phyloP scores from a whole-genome alignment of 2,113 vertebrate species.

The Lycocorax pyrrhopterus region DNA sequence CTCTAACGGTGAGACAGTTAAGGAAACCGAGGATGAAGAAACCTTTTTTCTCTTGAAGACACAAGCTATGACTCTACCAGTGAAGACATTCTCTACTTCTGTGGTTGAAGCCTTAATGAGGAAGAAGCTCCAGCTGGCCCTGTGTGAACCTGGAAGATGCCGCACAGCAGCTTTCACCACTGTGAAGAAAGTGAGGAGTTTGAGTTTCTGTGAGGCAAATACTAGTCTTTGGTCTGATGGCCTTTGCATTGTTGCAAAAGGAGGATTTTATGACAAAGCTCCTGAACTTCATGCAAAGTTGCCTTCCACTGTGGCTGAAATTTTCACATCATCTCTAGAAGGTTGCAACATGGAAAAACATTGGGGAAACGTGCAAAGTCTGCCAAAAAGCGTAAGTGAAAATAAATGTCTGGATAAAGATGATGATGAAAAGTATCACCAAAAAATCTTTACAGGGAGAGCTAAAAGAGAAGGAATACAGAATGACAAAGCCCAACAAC shows the following conservation, averaged over 20 bases:
- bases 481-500: neutral
- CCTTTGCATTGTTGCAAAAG: neutral
- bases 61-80: neutral
- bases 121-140: neutral
- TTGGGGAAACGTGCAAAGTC: conserved; percentile 30
- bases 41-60: neutral
- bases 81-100: neutral
- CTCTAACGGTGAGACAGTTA: neutral
- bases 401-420: conserved; percentile 31
- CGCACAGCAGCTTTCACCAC: neutral
- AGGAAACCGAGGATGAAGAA: conserved; percentile 12
- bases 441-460: neutral
- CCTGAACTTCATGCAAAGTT: neutral
- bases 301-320: conserved; percentile 24
- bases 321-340: conserved; percentile 22
- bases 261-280: neutral
- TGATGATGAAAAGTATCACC: neutral
- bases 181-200: neutral
- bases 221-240: neutral
- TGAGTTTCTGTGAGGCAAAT: neutral
- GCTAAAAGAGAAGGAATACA: neutral
- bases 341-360: neutral
- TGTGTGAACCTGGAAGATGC: neutral
- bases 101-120: neutral
- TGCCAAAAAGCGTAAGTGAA: conserved; percentile 18